Evolutionary conservation across 2,888 invertebrate species (phyloP).

Genomic region (Machimus atricapillus): DNA sequence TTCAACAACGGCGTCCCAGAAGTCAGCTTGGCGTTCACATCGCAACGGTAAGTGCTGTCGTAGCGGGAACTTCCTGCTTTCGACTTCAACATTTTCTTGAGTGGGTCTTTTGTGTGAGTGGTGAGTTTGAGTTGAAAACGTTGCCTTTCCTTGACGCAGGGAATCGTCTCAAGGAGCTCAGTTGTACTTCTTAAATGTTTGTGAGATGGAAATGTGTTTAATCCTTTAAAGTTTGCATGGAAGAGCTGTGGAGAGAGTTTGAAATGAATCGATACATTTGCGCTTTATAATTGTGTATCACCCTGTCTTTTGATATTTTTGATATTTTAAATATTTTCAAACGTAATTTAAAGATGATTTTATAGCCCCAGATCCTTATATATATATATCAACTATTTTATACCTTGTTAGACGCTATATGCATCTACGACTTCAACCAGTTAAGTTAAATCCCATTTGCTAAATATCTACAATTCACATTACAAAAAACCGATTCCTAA

Average conservation of each 20-base stretch:
- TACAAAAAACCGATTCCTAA: no score
- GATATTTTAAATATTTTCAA: neutral
- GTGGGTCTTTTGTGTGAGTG: neutral
- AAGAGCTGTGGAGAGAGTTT: neutral
- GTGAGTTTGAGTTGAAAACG: neutral
- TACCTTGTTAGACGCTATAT: no score
- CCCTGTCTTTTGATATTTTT: neutral
- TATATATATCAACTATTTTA: no score
- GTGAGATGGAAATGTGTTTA: neutral
- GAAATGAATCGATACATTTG: neutral
- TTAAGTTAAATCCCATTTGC: no score
- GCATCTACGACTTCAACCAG: no score
- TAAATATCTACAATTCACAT: no score
- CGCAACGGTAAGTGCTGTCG: constrained; percentile 47
- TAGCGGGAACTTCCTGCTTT: neutral
- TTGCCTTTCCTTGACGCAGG: neutral
- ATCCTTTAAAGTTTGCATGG: neutral
- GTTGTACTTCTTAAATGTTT: neutral
- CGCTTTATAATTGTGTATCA: neutral
- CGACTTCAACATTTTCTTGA: neutral
- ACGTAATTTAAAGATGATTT: neutral
- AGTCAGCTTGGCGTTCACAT: constrained; percentile 49
- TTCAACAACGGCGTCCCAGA: constrained; percentile 49
- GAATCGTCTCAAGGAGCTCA: neutral
- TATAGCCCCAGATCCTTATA: neutral